phyloP scores from a whole-genome alignment of 1,140 invertebrate genomes.

The Rhynchophorus ferrugineus region DNA sequence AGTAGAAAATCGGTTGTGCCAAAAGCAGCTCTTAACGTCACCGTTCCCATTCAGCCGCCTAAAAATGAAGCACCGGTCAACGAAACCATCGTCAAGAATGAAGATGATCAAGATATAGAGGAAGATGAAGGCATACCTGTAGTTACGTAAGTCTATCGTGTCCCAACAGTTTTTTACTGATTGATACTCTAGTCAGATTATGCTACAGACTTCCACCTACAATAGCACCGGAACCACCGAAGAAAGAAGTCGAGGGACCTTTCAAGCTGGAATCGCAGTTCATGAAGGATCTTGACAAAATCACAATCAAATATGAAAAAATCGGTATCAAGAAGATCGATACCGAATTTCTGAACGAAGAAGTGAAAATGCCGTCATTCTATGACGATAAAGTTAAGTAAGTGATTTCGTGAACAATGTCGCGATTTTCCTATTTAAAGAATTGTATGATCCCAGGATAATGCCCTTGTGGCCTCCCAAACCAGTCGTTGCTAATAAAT shows the following conservation, averaged over 20 bases:
- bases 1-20: slow-evolving; percentile 46
- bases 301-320: slow-evolving; percentile 23
- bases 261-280: slow-evolving; percentile 64
- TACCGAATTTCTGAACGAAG: slow-evolving; percentile 33
- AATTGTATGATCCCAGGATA: slow-evolving; percentile 17
- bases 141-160: slow-evolving; percentile 31
- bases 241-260: slow-evolving; percentile 49
- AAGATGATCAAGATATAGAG: slow-evolving; percentile 24
- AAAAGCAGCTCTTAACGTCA: slow-evolving; percentile 9
- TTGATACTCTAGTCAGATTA: no score
- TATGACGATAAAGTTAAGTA: slow-evolving; percentile 33
- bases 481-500: slow-evolving; percentile 15
- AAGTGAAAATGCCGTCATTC: slow-evolving; percentile 27
- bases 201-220: slow-evolving; percentile 30
- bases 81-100: slow-evolving; percentile 8
- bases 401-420: slow-evolving; percentile 3
- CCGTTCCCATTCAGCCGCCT: slow-evolving; percentile 2
- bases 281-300: slow-evolving; percentile 52
- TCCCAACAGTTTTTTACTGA: no score
- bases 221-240: slow-evolving; percentile 35
- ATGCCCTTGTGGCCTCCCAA: slow-evolving; percentile 23
- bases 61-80: slow-evolving; percentile 4
- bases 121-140: slow-evolving; percentile 28
- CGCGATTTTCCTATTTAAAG: no score
- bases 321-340: slow-evolving; percentile 29